Base-by-base conservation (phyloP, 2,888 invertebrate genomes). In the Drosophila mercatorum region DNA sequence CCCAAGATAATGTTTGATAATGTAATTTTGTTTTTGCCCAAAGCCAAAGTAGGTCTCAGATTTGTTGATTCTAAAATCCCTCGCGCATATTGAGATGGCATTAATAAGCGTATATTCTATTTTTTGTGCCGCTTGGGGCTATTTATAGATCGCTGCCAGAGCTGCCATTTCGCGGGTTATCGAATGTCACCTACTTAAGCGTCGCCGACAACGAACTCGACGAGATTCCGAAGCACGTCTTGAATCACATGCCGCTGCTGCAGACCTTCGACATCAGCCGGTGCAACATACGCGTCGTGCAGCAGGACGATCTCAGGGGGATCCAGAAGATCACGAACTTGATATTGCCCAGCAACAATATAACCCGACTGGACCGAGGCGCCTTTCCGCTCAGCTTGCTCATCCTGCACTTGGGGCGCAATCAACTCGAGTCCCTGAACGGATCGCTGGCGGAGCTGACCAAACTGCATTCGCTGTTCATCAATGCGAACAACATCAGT, bases 201-300 rank as follows among this genome's bases (percentile, higher is more conserved):
- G 93, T 98, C 74, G 96, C 96, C 11, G 96, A 97, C 93, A 97
- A 97, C 93, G 94, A 95, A 59, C 93, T 98, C 75, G 94, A 95
- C 43, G 95, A 95, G 83, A 95, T 97, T 92, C 97, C 97, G 5
- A 94, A 95, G 55, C 95, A 96, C 76, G 95, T 97, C 52, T 94
- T 97, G 68, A 94, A 95, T 59, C 95, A 96, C 88, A 94, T 97
- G 93, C 96, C 97, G 1, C 95, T 95, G 78, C 94, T 98, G 66
- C 95, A 95, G 90, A 96, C 96, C 1, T 93, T 98, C 70, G 97
- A 97, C 92, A 93, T 98, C 68, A 96, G 96, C 80, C 94, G 97
- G 78, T 97, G 97, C 89, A 95, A 95, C 80, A 96, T 98, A 80
- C 94, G 94, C 68, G 94, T 95, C 58, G 94, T 98, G 60, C 94